Evolutionary conservation across 2,113 vertebrate species (phyloP), one percentile per base, ranked within the genome.

Genomic region (Chionodraco myersi): DNA sequence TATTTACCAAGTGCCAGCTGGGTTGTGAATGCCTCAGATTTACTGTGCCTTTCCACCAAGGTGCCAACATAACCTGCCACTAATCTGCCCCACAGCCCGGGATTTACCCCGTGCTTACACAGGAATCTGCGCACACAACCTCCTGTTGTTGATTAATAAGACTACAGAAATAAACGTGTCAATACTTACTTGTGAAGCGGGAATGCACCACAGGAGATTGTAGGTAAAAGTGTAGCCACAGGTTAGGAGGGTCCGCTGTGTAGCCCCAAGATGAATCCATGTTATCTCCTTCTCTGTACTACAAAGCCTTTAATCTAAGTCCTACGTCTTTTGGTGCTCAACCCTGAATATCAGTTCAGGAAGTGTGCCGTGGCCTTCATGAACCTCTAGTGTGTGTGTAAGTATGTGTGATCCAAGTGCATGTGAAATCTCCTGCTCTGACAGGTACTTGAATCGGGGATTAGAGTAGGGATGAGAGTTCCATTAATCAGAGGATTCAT

Each of bases 371-470:
- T 4, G 53, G 77, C 67, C 86, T 72, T 68, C 62, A 26, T 71
- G 77, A 48, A 30, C 57, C 57, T 75, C 79, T 47, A 23, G 18
- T 18, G 51, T 21, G 21, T 21, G 21, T 21, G 21, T 21, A 21
- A 21, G 21, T 21, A 21, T 21, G 21, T 21, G 85, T 84, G 84
- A 62, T 67, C 61, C 26, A 71, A 70, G 78, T 68, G 61, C 69
- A 73, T 63, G 81, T 71, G 72, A 88, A 87, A 81, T 69, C 86
- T 91, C 78, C 80, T 92, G 88, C 93, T 93, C 91, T 93, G 93
- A 94, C 91, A 94, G 92, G 91, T 91, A 86, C 84, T 90, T 78
- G 84, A 91, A 92, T 79, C 63, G 9, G 86, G 88, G 91, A 92
- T 92, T 92, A 92, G 70, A 75, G 71, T 23, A 80, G 76, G 80